Percentiles rank a stretch among this genome's conserved stretches.
Evolutionary conservation across 2,113 vertebrate species (phyloP).

Genomic region (Caranx melampygus): DNA sequence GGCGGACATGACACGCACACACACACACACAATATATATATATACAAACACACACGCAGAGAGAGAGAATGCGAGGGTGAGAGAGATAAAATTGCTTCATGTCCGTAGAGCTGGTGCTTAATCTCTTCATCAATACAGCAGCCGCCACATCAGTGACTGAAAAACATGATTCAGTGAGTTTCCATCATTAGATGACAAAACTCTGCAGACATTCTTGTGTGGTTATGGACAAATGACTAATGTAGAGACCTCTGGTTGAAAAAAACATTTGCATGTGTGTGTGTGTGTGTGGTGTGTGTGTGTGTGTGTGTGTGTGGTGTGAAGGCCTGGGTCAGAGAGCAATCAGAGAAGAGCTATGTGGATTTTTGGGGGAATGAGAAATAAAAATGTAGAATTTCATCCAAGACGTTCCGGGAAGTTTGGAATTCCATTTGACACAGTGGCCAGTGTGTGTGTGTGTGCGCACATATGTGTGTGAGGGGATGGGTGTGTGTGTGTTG

Average conservation of each 20-base stretch:
- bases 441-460: constrained; percentile 54
- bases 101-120: neutral
- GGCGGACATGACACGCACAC: constrained; percentile 1
- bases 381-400: constrained; percentile 68
- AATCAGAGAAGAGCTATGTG: constrained; percentile 59
- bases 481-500: constrained; percentile 16
- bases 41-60: constrained; percentile 17
- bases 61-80: neutral
- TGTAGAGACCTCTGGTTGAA: constrained; percentile 11
- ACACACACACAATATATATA: constrained; percentile 15
- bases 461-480: constrained; percentile 36
- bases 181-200: constrained; percentile 47
- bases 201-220: constrained; percentile 37
- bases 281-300: too few relatives aligned
- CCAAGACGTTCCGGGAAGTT: constrained; percentile 80
- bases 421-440: constrained; percentile 79
- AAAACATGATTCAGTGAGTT: constrained; percentile 53
- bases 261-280: constrained; percentile 14
- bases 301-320: constrained; percentile 19
- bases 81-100: neutral
- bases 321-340: constrained; percentile 30
- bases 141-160: constrained; percentile 35
- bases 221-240: constrained; percentile 58
- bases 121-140: constrained; percentile 24
- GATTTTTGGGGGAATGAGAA: constrained; percentile 63